Evolutionary conservation across 2,888 invertebrate genomes (phyloP).

Genomic region (Didymodactylos carnosus): DNA sequence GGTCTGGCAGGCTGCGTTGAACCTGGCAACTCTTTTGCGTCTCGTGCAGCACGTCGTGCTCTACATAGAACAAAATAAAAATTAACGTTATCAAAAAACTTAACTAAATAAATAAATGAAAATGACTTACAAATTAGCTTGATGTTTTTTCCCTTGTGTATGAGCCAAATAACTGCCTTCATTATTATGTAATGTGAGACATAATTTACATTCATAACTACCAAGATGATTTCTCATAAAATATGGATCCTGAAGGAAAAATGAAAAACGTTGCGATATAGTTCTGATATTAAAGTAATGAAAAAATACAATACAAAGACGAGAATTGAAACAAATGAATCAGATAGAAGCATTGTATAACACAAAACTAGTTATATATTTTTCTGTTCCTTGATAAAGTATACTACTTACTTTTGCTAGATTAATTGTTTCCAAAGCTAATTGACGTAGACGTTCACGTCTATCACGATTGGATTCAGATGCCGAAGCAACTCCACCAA

Average conservation of each 20-base stretch:
- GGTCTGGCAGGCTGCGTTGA: conserved; percentile 73
- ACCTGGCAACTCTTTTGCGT: conserved; percentile 83
- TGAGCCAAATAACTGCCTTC: conserved; percentile 92
- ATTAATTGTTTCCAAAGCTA: conserved; percentile 93
- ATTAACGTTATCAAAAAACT: no score
- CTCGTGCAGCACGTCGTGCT: conserved; percentile 87
- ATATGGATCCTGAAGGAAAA: no score
- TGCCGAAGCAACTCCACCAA: conserved; percentile 94
- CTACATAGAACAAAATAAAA: neutral
- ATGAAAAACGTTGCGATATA: neutral
- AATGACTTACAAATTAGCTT: conserved; percentile 60
- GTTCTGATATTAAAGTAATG: conserved; percentile 25
- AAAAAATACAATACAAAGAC: no score
- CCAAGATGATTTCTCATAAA: conserved; percentile 99
- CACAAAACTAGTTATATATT: no score
- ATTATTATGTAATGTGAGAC: conserved; percentile 91
- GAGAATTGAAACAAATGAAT: no score
- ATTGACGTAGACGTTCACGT: conserved; percentile 73
- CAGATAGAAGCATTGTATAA: no score
- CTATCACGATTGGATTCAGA: conserved; percentile 92
- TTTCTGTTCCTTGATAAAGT: no score
- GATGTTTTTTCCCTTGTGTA: conserved; percentile 98
- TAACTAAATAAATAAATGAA: conserved; percentile 21
- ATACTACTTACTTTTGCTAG: no score
- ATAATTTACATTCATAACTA: conserved; percentile 94